Percentiles rank a stretch among this genome's conserved stretches.
Conservation (phyloP, 2,113 vertebrate genomes). For the Campylomormyrus numenius region DNA sequence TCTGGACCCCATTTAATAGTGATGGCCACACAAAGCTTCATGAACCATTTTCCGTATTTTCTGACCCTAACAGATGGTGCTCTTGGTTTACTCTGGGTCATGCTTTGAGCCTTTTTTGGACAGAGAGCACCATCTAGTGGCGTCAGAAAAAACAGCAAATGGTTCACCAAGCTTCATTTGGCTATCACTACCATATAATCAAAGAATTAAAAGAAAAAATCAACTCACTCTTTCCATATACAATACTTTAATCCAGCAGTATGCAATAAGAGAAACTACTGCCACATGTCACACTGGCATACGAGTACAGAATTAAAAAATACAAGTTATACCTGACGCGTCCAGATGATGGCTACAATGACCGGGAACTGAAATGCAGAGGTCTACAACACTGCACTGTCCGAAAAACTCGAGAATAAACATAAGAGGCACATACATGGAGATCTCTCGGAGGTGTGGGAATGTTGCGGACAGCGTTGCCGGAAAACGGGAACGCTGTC, state of each 20-base stretch:
- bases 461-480: background rate
- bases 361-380: slow-evolving; percentile 49
- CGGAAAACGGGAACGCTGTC: background rate
- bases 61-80: too few relatives aligned
- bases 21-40: too few relatives aligned
- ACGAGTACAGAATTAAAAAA: slow-evolving; percentile 63
- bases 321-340: slow-evolving; percentile 51
- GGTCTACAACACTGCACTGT: slow-evolving; percentile 44
- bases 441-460: slow-evolving; percentile 19
- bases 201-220: background rate
- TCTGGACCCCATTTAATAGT: background rate
- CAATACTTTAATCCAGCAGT: slow-evolving; percentile 47
- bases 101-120: too few relatives aligned
- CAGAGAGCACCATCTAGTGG: too few relatives aligned
- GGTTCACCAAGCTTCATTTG: too few relatives aligned
- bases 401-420: slow-evolving; percentile 35
- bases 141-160: too few relatives aligned
- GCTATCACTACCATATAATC: background rate
- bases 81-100: too few relatives aligned
- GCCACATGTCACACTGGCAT: slow-evolving; percentile 57
- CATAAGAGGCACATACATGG: slow-evolving; percentile 32
- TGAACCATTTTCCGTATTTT: too few relatives aligned
- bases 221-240: background rate
- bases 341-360: slow-evolving; percentile 61
- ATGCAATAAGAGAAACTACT: slow-evolving; percentile 56